phyloP scores from a whole-genome alignment of 2,113 vertebrate genomes.

The Gopherus evgoodei region DNA sequence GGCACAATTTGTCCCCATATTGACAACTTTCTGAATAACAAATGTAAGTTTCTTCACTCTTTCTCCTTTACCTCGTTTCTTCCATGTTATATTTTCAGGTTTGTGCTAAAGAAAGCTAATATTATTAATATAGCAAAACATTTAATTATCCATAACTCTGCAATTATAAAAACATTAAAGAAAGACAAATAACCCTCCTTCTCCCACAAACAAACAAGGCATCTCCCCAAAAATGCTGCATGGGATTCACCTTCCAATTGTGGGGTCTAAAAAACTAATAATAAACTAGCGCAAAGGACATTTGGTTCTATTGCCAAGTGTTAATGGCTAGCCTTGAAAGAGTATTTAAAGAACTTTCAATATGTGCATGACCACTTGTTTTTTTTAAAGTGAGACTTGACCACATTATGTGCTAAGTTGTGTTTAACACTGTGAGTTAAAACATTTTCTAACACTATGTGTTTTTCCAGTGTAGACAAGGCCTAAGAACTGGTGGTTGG shows the following conservation, averaged over 20 bases:
- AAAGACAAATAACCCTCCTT: background rate
- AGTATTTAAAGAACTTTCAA: background rate
- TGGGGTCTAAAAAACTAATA: background rate
- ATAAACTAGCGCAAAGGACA: background rate
- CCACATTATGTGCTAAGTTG: background rate
- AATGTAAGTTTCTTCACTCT: fast-evolving
- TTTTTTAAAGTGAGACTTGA: fast-evolving
- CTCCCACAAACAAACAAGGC: background rate
- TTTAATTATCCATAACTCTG: background rate
- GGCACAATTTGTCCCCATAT: background rate
- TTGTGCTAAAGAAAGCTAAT: background rate
- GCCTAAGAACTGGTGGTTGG: background rate
- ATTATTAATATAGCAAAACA: background rate
- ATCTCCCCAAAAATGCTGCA: background rate
- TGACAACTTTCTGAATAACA: background rate
- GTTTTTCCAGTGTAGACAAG: background rate
- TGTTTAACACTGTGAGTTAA: background rate
- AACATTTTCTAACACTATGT: background rate
- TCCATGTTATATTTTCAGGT: background rate
- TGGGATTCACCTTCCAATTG: background rate
- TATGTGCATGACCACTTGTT: fast-evolving
- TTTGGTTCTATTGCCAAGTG: background rate
- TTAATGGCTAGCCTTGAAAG: background rate
- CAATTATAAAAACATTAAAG: background rate
- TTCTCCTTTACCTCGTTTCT: background rate